Percentiles rank a stretch among this genome's conserved stretches.
Evolutionary conservation across 2,797 vertebrate genomes (phyloP).

Genomic region (Sibirionetta formosa): DNA sequence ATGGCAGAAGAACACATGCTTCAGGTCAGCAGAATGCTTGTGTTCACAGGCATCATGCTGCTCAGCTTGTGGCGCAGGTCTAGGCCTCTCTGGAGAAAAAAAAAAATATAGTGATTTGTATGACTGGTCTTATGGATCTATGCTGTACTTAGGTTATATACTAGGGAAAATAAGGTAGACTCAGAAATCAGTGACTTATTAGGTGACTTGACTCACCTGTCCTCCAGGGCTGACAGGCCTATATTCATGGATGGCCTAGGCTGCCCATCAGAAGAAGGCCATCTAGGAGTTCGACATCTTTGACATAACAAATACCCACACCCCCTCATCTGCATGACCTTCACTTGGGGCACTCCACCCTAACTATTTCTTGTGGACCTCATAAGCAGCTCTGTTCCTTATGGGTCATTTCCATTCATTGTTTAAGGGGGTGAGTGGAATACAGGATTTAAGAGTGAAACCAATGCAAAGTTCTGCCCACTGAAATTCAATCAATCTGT

Average conservation of each 20-base stretch:
- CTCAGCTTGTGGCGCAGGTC: neutral
- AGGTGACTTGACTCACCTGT: neutral
- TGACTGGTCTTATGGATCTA: neutral
- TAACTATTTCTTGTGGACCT: neutral
- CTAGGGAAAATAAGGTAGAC: neutral
- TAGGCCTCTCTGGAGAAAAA: neutral
- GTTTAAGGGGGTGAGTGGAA: neutral
- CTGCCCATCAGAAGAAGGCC: neutral
- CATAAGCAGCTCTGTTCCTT: neutral
- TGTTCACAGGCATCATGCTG: neutral
- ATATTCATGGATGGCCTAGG: neutral
- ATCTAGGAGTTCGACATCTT: neutral
- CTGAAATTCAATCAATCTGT: neutral
- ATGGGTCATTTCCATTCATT: neutral
- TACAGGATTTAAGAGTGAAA: neutral
- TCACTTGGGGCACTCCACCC: neutral
- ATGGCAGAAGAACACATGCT: neutral
- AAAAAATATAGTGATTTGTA: neutral
- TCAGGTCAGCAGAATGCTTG: neutral
- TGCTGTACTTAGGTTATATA: neutral
- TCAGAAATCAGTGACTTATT: neutral
- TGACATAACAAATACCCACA: neutral
- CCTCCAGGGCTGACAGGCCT: neutral
- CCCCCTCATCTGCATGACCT: neutral
- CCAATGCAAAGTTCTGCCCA: neutral